phyloP scores from a whole-genome alignment of 2,797 vertebrate species.

The Antennarius maculatus region DNA sequence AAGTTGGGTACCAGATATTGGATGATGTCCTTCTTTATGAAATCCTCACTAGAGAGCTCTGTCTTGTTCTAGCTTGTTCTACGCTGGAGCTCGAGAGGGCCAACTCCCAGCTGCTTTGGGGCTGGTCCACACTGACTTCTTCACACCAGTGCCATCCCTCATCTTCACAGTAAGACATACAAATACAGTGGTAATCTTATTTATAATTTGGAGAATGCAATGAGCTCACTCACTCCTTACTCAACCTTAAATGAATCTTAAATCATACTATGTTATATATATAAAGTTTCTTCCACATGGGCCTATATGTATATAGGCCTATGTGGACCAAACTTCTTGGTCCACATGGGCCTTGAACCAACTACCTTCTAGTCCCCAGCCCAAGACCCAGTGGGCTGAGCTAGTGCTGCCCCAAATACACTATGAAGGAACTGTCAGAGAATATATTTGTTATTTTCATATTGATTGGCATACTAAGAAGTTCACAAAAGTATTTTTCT shows the following conservation, averaged over 20 bases:
- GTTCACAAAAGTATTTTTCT: too few relatives aligned
- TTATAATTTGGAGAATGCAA: background rate
- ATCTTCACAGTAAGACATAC: conserved; percentile 79
- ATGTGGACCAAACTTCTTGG: too few relatives aligned
- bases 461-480: too few relatives aligned
- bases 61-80: conserved; percentile 74
- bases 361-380: too few relatives aligned
- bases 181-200: background rate
- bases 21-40: conserved; percentile 9
- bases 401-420: too few relatives aligned
- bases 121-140: conserved; percentile 82
- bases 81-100: conserved; percentile 80
- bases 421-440: too few relatives aligned
- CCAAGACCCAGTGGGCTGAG: too few relatives aligned
- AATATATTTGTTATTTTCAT: too few relatives aligned
- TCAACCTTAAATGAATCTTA: background rate
- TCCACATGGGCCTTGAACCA: too few relatives aligned
- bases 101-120: conserved; percentile 81
- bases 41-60: conserved; percentile 10
- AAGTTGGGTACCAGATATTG: background rate
- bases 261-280: too few relatives aligned
- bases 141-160: conserved; percentile 82
- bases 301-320: too few relatives aligned
- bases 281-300: too few relatives aligned
- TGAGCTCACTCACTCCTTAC: background rate